Base-by-base conservation (phyloP, 1,140 invertebrate species). In the Elymnias hypermnestra region DNA sequence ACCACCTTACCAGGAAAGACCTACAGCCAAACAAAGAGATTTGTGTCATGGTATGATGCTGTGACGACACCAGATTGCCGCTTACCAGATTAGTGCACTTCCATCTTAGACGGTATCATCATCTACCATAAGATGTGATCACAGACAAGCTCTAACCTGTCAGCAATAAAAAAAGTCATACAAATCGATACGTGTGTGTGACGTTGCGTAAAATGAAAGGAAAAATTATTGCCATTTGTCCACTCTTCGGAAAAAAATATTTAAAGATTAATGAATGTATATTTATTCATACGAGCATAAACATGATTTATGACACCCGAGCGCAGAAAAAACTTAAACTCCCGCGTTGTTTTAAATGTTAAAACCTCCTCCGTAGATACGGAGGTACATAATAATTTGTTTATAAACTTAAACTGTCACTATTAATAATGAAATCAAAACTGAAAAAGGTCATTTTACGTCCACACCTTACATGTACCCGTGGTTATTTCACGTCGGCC, bases 351-450 rank as follows among this genome's bases (percentile, higher is more conserved):
- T 33, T 29, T 29, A 13, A 29, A 29, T 29, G 26, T 29, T 33
- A 33, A n/a, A 33, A 15, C 29, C 29, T 33, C 29, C 29, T 1
- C 6, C 19, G 19, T 21, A 21, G 19, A 21, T 21, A 14, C 7
- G 5, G 29, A 5, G 3, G 29, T 12, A 33, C 12, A 15, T 8
- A 33, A 33, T 33, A 15, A 33, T 12, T 2, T 33, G 12, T 33
- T 33, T 33, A 15, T 14, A 8, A 33, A 14, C 5, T 33, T 4
- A 33, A 15, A 15, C 29, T 33, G 29, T 33, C 29, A 33, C 14
- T 33, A 33, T 33, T 33, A 33, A 33, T 33, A 7, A 33, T 33
- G 29, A 33, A 33, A 33, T 33, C 13, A 33, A 33, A 33, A 15
- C 3, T 15, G 3, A 14, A 29, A 15, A 33, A 33, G 29, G 29